Conservation (phyloP, 2,113 vertebrate species). For the Aegithalos caudatus region DNA sequence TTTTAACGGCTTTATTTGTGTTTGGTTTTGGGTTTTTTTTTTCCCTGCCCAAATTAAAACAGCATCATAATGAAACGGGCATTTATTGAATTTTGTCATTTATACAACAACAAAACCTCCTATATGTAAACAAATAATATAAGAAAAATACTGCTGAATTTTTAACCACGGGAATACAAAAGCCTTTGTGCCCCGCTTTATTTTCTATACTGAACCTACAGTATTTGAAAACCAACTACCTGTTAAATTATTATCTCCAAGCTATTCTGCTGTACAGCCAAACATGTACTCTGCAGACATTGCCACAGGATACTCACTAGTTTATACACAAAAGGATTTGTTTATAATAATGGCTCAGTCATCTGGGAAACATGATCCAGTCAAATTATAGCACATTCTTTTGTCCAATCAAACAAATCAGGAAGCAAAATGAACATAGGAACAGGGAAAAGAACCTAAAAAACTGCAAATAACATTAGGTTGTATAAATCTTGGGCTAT, state of each 20-base stretch:
- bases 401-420: neutral
- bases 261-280: neutral
- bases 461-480: neutral
- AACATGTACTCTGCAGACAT: neutral
- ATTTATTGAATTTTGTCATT: neutral
- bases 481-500: neutral
- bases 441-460: neutral
- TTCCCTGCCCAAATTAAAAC: neutral
- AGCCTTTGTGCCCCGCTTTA: neutral
- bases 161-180: neutral
- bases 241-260: neutral
- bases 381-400: neutral
- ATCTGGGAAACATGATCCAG: constrained; percentile 1
- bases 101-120: neutral
- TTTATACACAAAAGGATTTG: constrained; percentile 15
- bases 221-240: neutral
- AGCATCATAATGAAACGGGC: neutral
- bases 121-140: neutral
- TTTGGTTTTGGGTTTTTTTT: accelerated
- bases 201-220: neutral
- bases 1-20: neutral
- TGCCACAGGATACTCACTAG: neutral
- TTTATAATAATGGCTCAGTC: constrained; percentile 19
- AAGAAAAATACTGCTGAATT: neutral
- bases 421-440: neutral